Base-by-base conservation (phyloP, 2,888 invertebrate species). In the Diploptera punctata region DNA sequence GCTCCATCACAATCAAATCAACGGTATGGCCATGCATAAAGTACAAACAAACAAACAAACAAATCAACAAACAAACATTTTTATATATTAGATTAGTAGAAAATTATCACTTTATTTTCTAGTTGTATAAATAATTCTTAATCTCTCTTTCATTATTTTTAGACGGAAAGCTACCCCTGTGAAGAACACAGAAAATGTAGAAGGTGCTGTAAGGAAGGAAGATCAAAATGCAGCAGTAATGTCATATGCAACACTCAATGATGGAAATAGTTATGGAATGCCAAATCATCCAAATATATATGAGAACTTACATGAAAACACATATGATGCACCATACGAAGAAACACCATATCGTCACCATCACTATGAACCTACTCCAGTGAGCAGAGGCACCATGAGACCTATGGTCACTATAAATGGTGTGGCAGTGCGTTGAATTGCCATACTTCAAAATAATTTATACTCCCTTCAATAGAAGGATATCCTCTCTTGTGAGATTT, bases 211-310 rank as follows among this genome's bases (percentile, higher is more conserved):
- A 79, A 85, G 93, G 18, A 94, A 94, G 79, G 94, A 94, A 81
- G 94, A 94, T 80, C 90, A 93, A 79, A 94, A 90, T 80, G 94
- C 94, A 0, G 93, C 94, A 0, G 94, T 94, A 0, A 94, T 94
- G 93, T 94, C 94, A 67, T 95, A 94, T 80, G 92, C 94, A 24
- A 93, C 93, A 0, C 83, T 94, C 0, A 93, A 92, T 81, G 93
- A 93, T 76, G 86, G 86, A 4, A 90, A 89, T 76, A 74, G 77
- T 43, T 74, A 77, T 68, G 85, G 86, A 2, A 82, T 86, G 19
- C 75, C 73, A n/a, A 62, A 67, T n/a, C 67, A 71, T 38, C 84
- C 78, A 81, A 89, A 86, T 76, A 87, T 89, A 73, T 89, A 89
- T 77, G 89, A 89, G 80, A 88, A 88, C 79, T 87, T 88, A 76